phyloP scores from a whole-genome alignment of 2,113 vertebrate species.

The Isichthys henryi region DNA sequence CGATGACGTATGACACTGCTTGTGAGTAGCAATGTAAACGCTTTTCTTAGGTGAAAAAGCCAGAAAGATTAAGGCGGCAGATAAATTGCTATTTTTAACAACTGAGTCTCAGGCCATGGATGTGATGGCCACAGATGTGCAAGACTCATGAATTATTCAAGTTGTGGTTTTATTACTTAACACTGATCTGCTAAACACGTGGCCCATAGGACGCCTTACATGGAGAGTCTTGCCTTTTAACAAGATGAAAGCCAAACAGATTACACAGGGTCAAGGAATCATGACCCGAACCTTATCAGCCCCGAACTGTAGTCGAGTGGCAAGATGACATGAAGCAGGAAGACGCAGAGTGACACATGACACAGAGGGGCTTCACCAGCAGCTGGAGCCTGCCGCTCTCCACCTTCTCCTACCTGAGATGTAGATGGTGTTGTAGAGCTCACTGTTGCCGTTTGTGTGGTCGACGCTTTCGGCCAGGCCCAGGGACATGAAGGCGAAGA shows the following conservation, averaged over 20 bases:
- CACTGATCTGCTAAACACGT: background rate
- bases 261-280: background rate
- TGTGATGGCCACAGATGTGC: background rate
- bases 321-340: slow-evolving; percentile 4
- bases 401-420: slow-evolving; percentile 69
- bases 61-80: background rate
- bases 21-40: background rate
- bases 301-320: slow-evolving; percentile 10
- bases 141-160: background rate
- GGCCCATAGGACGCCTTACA: background rate
- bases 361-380: slow-evolving; percentile 24
- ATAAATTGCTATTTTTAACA: background rate
- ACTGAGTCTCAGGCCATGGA: background rate
- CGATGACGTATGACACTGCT: background rate
- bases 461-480: slow-evolving; percentile 68
- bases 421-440: slow-evolving; percentile 77
- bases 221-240: background rate
- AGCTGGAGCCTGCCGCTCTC: background rate
- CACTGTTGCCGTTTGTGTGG: slow-evolving; percentile 61
- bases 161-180: background rate
- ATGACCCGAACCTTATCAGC: slow-evolving; percentile 6
- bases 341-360: background rate
- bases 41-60: background rate
- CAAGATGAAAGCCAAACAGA: background rate
- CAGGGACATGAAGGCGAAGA: slow-evolving; percentile 74